phyloP scores from a whole-genome alignment of 2,888 invertebrate genomes.

The Napeogenes sylphis region DNA sequence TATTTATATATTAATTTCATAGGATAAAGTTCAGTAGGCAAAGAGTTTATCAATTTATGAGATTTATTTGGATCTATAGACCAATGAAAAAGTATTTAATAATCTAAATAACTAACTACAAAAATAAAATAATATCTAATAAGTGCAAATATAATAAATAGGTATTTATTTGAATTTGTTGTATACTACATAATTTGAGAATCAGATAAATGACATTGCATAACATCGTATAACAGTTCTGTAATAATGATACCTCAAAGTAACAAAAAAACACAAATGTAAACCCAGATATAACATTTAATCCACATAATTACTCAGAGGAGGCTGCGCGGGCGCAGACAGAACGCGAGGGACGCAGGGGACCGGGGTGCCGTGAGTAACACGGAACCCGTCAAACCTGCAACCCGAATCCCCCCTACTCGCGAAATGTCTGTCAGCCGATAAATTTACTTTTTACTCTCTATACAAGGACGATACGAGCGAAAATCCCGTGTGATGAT shows the following conservation, averaged over 20 bases:
- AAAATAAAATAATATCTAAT: too few species aligned
- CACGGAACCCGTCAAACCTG: constrained; percentile 75
- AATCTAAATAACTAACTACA: too few species aligned
- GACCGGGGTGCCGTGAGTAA: constrained; percentile 54
- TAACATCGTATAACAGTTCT: too few species aligned
- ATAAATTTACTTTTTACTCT: constrained; percentile 36
- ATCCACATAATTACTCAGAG: constrained; percentile 41
- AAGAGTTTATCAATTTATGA: too few species aligned
- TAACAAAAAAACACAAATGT: background rate
- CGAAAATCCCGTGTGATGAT: constrained; percentile 28
- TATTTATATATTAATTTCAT: too few species aligned
- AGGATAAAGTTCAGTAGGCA: too few species aligned
- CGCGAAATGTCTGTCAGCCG: constrained; percentile 59
- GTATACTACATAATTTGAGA: too few species aligned
- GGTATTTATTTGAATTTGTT: too few species aligned
- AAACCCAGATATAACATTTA: constrained; percentile 29
- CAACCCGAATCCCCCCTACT: constrained; percentile 56
- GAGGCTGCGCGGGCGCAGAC: constrained; percentile 42
- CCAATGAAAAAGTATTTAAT: too few species aligned
- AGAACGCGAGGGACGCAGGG: constrained; percentile 28
- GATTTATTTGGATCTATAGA: too few species aligned
- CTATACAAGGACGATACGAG: constrained; percentile 15
- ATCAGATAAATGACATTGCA: too few species aligned
- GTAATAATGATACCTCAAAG: background rate
- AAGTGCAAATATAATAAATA: too few species aligned